phyloP scores from a whole-genome alignment of 2,797 vertebrate species.

The Peromyscus eremicus region DNA sequence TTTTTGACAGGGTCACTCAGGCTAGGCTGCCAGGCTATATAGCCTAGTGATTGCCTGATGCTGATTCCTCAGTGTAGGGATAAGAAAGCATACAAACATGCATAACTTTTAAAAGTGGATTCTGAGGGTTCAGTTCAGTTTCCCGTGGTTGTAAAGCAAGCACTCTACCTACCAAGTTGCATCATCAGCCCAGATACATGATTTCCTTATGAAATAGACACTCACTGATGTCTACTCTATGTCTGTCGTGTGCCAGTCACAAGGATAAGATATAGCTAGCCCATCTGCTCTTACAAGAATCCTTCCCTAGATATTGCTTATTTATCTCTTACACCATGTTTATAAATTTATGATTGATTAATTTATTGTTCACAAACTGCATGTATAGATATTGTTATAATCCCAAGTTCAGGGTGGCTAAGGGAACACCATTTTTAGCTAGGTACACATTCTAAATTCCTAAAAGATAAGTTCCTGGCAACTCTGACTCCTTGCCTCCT shows the following conservation, averaged over 20 bases:
- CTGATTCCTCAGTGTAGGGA: neutral
- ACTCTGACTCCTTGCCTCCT: neutral
- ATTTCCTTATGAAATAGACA: neutral
- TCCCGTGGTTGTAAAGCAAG: neutral
- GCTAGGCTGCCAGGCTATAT: neutral
- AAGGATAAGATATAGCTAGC: neutral
- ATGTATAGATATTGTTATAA: neutral
- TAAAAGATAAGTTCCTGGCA: neutral
- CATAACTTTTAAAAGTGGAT: neutral
- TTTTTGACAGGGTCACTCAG: neutral
- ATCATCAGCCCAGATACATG: neutral
- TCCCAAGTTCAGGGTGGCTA: neutral
- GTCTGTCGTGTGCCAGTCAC: neutral
- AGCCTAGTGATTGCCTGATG: neutral
- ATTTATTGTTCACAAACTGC: neutral
- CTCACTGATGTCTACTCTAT: neutral
- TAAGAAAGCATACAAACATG: neutral
- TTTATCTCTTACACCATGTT: neutral
- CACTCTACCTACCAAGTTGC: too few relatives aligned
- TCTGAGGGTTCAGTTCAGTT: neutral
- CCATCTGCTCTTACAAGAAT: neutral
- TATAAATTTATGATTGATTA: neutral
- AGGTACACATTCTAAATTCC: neutral
- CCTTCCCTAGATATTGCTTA: neutral
- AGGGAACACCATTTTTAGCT: neutral